phyloP scores from a whole-genome alignment of 2,113 vertebrate species.

The Lepus americanus region DNA sequence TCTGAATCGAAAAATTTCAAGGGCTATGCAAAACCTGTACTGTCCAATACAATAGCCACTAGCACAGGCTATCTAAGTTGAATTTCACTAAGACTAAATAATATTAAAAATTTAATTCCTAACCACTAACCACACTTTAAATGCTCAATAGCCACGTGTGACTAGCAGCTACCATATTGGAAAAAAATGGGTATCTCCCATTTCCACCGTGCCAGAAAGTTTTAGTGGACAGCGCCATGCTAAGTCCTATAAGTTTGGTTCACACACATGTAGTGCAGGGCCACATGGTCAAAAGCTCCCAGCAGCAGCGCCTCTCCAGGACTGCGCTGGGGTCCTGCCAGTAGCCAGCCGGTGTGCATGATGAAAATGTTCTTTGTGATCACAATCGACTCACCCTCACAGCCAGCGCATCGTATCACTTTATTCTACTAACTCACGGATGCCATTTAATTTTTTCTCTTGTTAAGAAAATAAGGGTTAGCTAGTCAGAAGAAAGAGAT shows the following conservation, averaged over 20 bases:
- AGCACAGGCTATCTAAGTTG: neutral
- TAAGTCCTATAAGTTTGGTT: neutral
- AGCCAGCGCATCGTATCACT: neutral
- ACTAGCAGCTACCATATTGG: neutral
- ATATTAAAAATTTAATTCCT: conserved; percentile 16
- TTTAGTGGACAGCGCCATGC: neutral
- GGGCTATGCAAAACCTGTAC: neutral
- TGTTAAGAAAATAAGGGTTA: neutral
- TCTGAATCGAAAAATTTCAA: neutral
- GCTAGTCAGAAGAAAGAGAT: neutral
- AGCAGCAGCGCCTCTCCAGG: neutral
- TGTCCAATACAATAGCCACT: neutral
- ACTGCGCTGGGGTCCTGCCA: neutral
- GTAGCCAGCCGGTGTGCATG: neutral
- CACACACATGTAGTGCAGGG: neutral
- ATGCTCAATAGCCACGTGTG: neutral
- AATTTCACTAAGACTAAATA: conserved; percentile 10
- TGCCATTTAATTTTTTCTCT: neutral
- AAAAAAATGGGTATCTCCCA: neutral
- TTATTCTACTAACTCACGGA: neutral
- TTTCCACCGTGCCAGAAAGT: neutral
- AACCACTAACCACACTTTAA: neutral
- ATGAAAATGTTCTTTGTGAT: neutral
- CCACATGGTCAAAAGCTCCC: neutral
- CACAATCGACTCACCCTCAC: neutral